These are phyloP conservation scores for Phycodurus eques DNA, from an alignment of 2,113 vertebrate species.

Conservation along the genomic window DNA sequence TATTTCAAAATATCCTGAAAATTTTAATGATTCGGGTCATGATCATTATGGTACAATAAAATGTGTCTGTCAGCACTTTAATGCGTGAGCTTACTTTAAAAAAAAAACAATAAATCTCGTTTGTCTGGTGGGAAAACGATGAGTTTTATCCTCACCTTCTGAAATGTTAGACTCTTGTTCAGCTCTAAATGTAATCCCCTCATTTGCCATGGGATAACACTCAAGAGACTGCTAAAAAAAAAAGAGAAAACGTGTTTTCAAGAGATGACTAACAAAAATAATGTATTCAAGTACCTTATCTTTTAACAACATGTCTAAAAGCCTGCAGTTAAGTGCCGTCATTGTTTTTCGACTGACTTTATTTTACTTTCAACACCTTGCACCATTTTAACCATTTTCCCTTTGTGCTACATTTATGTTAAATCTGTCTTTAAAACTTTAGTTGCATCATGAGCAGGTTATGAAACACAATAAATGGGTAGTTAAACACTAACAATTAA, in stretches of 20 bases:
- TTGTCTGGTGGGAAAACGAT: slow-evolving; percentile 30
- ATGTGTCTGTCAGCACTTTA: not conserved
- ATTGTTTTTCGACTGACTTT: slow-evolving; percentile 11
- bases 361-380: slow-evolving; percentile 12
- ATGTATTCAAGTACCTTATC: slow-evolving; percentile 9
- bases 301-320: not conserved
- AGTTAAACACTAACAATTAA: not conserved
- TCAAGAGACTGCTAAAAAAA: slow-evolving; percentile 5
- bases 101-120: slow-evolving; percentile 8
- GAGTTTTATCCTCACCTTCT: slow-evolving; percentile 6
- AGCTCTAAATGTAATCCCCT: slow-evolving; percentile 17
- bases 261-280: slow-evolving; percentile 3
- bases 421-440: not conserved
- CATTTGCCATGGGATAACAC: slow-evolving; percentile 3
- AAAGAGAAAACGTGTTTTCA: slow-evolving; percentile 9
- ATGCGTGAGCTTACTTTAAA: not conserved
- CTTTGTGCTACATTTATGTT: slow-evolving; percentile 5
- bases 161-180: slow-evolving; percentile 8
- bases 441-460: not conserved
- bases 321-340: slow-evolving; percentile 6
- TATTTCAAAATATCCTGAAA: not conserved
- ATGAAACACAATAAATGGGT: not conserved
- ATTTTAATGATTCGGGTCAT: slow-evolving; percentile 7
- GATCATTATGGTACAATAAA: slow-evolving; percentile 7
- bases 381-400: not conserved